These are phyloP conservation scores for Barypeithes pellucidus DNA, from an alignment of 2,888 invertebrate species.

Conservation along the genomic window DNA sequence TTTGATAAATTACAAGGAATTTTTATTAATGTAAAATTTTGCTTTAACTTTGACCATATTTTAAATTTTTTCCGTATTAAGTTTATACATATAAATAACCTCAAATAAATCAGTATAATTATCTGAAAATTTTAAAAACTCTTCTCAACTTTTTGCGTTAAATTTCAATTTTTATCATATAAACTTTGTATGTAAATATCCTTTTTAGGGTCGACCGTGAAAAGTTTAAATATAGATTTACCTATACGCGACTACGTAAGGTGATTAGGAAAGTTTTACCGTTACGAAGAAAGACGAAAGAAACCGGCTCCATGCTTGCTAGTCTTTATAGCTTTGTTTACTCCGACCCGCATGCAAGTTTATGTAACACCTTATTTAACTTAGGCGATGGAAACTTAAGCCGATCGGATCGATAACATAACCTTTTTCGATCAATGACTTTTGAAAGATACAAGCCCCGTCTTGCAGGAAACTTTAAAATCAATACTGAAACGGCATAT, in stretches of 20 bases:
- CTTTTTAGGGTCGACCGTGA: conserved; percentile 55
- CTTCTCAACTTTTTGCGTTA: conserved; percentile 6
- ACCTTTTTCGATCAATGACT: conserved; percentile 5
- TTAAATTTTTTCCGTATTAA: background rate
- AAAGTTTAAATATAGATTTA: conserved; percentile 50
- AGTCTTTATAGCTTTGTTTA: conserved; percentile 71
- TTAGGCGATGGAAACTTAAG: background rate
- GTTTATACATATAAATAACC: background rate
- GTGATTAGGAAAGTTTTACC: conserved; percentile 69
- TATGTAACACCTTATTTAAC: conserved; percentile 64
- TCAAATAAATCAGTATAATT: background rate
- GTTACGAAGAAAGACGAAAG: conserved; percentile 66
- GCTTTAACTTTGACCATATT: background rate
- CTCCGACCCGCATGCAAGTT: conserved; percentile 65
- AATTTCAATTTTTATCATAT: conserved; percentile 42
- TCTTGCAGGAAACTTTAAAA: no score
- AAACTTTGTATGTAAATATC: conserved; percentile 46
- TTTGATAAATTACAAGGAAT: no score
- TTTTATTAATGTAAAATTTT: no score
- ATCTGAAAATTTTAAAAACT: conserved; percentile 5
- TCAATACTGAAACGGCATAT: no score
- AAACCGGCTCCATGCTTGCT: conserved; percentile 59
- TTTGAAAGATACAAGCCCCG: background rate
- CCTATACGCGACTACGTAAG: conserved; percentile 60
- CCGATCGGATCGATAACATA: background rate